Conservation (phyloP, 2,888 invertebrate genomes). For the Eurois occulta region DNA sequence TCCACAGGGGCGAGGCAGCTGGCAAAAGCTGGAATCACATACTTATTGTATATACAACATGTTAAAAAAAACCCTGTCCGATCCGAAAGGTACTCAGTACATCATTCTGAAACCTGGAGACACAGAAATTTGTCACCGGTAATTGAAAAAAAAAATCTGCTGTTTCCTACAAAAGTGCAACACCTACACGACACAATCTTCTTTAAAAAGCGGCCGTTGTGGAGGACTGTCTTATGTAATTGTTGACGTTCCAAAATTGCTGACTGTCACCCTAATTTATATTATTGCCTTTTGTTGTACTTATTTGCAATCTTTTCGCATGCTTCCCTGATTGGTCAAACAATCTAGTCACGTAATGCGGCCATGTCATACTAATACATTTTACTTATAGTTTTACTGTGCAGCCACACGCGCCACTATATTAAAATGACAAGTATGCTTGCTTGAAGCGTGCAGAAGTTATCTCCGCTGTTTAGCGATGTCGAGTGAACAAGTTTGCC, state of each 20-base stretch:
- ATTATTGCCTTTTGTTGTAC: not conserved
- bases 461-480: constrained; percentile 25
- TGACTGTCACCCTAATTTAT: not conserved
- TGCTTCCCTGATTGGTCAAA: not conserved
- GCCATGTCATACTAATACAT: not conserved
- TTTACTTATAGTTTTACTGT: not conserved
- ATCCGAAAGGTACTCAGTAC: too few relatives aligned
- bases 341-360: not conserved
- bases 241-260: not conserved
- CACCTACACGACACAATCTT: too few relatives aligned
- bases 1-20: not conserved
- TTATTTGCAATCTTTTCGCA: not conserved
- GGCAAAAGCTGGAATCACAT: not conserved
- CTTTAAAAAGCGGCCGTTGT: not conserved
- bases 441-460: constrained; percentile 11
- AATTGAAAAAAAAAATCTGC: too few relatives aligned
- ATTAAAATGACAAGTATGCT: constrained; percentile 14
- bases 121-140: too few relatives aligned
- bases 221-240: not conserved
- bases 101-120: too few relatives aligned
- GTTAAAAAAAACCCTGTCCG: too few relatives aligned
- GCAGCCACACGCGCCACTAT: not conserved
- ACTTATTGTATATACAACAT: too few relatives aligned
- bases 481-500: constrained; percentile 29
- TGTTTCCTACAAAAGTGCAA: too few relatives aligned